Conservation (phyloP, 2,797 vertebrate genomes). For the Momotus momota region DNA sequence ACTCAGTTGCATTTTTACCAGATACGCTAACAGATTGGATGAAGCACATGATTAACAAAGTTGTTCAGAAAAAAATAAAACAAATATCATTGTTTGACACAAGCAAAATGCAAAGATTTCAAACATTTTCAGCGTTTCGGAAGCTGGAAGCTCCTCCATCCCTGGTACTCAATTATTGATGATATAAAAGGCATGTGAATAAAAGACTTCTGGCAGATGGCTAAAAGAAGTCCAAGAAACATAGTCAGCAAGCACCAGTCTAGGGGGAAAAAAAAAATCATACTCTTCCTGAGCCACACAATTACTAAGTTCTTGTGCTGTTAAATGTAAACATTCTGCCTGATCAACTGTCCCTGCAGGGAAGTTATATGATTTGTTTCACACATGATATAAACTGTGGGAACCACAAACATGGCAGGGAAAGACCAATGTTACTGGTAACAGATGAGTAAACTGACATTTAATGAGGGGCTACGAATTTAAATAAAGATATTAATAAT, state of each 20-base stretch:
- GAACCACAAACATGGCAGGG: neutral
- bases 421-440: neutral
- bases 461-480: neutral
- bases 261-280: neutral
- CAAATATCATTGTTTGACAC: neutral
- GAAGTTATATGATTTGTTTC: constrained; percentile 12
- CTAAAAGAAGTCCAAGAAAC: neutral
- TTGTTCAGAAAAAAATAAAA: neutral
- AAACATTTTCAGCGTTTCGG: neutral
- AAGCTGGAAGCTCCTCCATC: neutral
- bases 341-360: neutral
- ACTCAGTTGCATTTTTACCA: constrained; percentile 5
- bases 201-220: neutral
- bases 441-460: neutral
- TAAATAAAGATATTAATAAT: neutral
- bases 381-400: neutral
- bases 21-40: neutral
- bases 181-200: too few relatives aligned
- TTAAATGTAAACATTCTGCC: neutral
- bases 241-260: neutral
- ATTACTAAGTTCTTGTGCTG: neutral
- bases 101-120: neutral
- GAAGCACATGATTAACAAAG: neutral
- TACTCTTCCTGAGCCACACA: neutral
- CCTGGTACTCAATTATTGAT: neutral